Percentiles rank a stretch among this genome's conserved stretches.
Conservation (phyloP, 2,888 invertebrate species). For the Melanargia galathea region DNA sequence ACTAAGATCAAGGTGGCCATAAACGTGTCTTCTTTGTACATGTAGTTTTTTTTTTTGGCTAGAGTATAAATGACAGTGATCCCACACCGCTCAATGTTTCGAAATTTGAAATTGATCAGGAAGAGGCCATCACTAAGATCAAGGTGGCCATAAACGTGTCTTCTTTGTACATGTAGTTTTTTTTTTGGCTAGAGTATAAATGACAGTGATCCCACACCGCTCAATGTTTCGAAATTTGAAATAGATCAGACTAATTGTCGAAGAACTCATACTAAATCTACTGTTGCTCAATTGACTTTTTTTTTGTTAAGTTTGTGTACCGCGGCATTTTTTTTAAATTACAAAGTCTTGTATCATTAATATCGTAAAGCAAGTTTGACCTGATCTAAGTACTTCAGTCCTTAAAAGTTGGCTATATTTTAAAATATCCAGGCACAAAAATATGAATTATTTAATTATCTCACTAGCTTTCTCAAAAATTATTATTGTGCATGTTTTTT, state of each 20-base stretch:
- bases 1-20: constrained; percentile 90
- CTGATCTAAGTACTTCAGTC: too few relatives aligned
- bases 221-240: too few relatives aligned
- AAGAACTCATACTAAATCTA: too few relatives aligned
- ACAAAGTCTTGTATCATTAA: too few relatives aligned
- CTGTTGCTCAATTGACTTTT: too few relatives aligned
- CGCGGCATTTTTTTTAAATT: too few relatives aligned
- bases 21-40: constrained; percentile 24
- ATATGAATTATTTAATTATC: constrained; percentile 28
- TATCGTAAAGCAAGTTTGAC: too few relatives aligned
- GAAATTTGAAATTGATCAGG: too few relatives aligned
- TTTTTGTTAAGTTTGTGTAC: too few relatives aligned
- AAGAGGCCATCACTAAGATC: constrained; percentile 92
- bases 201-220: neutral
- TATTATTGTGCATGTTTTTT: constrained; percentile 44
- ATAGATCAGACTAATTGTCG: too few relatives aligned
- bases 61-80: neutral
- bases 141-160: constrained; percentile 83
- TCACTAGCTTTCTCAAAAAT: constrained; percentile 44
- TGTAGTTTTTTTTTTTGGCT: constrained; percentile 13
- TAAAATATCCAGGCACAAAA: too few relatives aligned
- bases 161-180: constrained; percentile 17
- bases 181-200: constrained; percentile 3
- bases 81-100: neutral
- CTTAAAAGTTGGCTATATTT: too few relatives aligned